Evolutionary conservation across 2,888 invertebrate species (phyloP), one percentile per base, ranked within the genome.

Genomic region (Drosophila borborema): DNA sequence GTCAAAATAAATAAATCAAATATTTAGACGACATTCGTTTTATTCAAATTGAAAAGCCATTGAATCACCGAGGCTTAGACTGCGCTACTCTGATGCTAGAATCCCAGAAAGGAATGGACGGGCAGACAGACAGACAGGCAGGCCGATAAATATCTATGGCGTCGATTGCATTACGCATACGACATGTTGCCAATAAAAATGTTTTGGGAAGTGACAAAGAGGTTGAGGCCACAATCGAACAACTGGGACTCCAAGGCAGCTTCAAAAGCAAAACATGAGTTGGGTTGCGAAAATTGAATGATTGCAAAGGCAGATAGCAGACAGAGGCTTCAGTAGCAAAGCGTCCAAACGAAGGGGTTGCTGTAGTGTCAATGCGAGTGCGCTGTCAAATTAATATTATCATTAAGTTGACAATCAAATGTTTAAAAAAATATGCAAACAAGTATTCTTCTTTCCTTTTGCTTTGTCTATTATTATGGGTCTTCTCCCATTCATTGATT

Each of bases 1-100:
- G 85, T 85, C 90, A 90, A 71, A 72, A 61, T 73, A 90, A 88
- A 89, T 85, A 88, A 85, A 90, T 90, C 90, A 85, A 85, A 85
- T 85, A 80, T 85, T 85, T 85, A 72, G 77, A 63, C 72, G 74
- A 71, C 67, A 64, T 80, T 85, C 80, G 74, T 74, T 88, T 82
- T 80, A 85, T 88, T 90, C 77, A 88, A 90, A 90, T 88, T 90
- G 85, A 90, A 85, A 88, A 82, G 82, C 68, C 58, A 74, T 69
- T 65, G 73, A 70, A 20, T 69, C 65, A 64, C 55, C 58, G 49
- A 31, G 49, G 59, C 67, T 72, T 51, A 46, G 59, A 40, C 49
- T 60, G 48, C 45, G 46, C 54, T 80, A 8, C 77, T 63, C 38
- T 67, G 60, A 69, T 65, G 69, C n/a, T 38, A 51, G 73, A 70